Base-by-base conservation (phyloP, 2,888 invertebrate genomes). In the Neoscelio sp. region DNA sequence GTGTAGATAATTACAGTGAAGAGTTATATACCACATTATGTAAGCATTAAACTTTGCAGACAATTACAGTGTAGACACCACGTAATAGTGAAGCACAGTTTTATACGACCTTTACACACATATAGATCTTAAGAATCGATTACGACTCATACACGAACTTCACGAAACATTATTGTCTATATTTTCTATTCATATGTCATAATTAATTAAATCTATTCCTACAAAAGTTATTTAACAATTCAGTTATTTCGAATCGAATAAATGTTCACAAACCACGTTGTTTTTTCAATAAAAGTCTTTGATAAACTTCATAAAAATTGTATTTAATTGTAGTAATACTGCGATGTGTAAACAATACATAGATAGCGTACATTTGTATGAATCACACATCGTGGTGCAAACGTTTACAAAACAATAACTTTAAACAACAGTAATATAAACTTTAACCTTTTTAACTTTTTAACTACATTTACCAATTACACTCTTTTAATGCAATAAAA, bases 41-140 rank as follows among this genome's bases (percentile, higher is more conserved):
- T 58, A 48, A 68, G 68, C 56, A 68, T 46, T 68, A 68, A 68
- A 68, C 68, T 56, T 48, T 7, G 58, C 26, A 68, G 68, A 68
- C 68, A 58, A 68, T 38, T 58, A 68, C 46, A 58, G 23, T 20
- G 46, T 46, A 58, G 35, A 48, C 17, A 58, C 38, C 20, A 58
- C 38, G 38, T 58, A 68, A 68, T 48, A 54, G 46, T 33, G n/a
- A 58, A 48, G 35, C 28, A 33, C 56, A 68, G 46, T 56, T 68
- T 68, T 68, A 56, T 56, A 67, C 38, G 56, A 56, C 18, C 28
- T n/a, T 68, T 58, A 38, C 12, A 20, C 18, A 58, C 38, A 48
- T 68, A 68, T 58, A 48, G 58, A 54, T 33, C 54, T 13, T 17
- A n/a, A 42, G 12, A 30, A 12, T 44, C 12, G 28, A 20, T 50